phyloP scores from a whole-genome alignment of 1,140 invertebrate species.

The Heliconius himera region DNA sequence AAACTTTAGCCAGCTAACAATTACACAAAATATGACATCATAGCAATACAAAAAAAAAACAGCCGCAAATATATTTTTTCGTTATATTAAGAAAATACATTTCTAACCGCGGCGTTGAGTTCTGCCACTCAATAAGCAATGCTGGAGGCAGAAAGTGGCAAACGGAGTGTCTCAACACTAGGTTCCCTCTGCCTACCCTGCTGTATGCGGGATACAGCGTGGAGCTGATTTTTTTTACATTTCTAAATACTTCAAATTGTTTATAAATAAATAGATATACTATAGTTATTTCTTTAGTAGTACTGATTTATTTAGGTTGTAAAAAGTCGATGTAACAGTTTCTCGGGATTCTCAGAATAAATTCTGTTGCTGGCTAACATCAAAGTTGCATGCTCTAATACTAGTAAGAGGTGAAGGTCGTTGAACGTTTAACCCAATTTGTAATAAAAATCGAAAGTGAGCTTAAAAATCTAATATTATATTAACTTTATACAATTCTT shows the following conservation, averaged over 20 bases:
- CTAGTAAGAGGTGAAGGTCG: constrained; percentile 7
- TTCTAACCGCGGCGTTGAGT: not conserved
- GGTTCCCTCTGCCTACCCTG: no score
- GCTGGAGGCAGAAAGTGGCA: no score
- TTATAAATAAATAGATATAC: not conserved
- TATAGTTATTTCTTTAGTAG: not conserved
- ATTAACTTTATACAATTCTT: not conserved
- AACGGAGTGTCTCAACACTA: no score
- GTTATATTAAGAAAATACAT: constrained; percentile 1
- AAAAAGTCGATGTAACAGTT: not conserved
- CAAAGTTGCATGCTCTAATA: not conserved
- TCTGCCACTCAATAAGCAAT: no score
- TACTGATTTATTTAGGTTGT: not conserved
- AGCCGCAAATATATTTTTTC: not conserved
- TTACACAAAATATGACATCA: constrained; percentile 14
- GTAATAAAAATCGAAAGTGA: not conserved
- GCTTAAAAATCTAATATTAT: not conserved
- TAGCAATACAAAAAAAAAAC: not conserved
- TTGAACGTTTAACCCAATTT: not conserved
- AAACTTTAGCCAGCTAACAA: not conserved
- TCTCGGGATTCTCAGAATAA: constrained; percentile 8
- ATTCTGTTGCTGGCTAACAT: not conserved
- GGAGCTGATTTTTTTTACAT: not conserved
- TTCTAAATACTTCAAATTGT: not conserved
- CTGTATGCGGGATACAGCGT: no score